Conservation (phyloP, 2,888 invertebrate genomes). For the Limnephilus marmoratus region DNA sequence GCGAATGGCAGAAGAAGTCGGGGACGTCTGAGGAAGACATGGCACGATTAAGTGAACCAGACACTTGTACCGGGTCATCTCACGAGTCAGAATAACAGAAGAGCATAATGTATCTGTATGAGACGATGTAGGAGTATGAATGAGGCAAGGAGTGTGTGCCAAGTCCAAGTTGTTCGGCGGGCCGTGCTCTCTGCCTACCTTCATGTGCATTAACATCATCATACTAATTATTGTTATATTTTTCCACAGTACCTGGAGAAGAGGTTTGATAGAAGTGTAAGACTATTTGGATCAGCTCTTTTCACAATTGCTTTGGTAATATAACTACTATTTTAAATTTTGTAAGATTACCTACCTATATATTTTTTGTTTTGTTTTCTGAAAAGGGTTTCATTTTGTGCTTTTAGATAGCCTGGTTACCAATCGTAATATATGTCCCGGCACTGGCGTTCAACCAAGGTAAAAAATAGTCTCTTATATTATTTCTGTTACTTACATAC, state of each 20-base stretch:
- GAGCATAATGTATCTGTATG: no score
- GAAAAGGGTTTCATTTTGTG: not conserved
- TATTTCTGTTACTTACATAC: not conserved
- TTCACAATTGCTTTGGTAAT: constrained; percentile 83
- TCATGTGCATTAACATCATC: not conserved
- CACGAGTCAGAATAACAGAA: no score
- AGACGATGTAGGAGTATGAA: no score
- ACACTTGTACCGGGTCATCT: no score
- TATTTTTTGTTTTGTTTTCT: not conserved
- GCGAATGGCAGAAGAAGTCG: no score
- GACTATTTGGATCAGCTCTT: constrained; percentile 83
- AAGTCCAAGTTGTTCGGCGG: no score
- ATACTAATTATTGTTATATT: not conserved
- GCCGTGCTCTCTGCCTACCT: not conserved
- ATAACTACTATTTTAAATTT: constrained; percentile 68
- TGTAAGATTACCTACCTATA: not conserved
- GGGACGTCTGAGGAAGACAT: no score
- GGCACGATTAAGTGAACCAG: no score
- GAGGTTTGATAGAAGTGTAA: constrained; percentile 83
- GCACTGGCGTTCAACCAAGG: constrained; percentile 90
- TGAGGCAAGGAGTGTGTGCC: no score
- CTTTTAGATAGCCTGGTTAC: constrained; percentile 85
- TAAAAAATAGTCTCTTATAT: constrained; percentile 69
- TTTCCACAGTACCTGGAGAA: constrained; percentile 83
- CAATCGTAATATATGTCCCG: constrained; percentile 87